A percentile compares a stretch with the other conserved stretches of the same genome.
Evolutionary conservation across 2,797 vertebrate genomes (phyloP).

Genomic region (Aotus griseimembra): DNA sequence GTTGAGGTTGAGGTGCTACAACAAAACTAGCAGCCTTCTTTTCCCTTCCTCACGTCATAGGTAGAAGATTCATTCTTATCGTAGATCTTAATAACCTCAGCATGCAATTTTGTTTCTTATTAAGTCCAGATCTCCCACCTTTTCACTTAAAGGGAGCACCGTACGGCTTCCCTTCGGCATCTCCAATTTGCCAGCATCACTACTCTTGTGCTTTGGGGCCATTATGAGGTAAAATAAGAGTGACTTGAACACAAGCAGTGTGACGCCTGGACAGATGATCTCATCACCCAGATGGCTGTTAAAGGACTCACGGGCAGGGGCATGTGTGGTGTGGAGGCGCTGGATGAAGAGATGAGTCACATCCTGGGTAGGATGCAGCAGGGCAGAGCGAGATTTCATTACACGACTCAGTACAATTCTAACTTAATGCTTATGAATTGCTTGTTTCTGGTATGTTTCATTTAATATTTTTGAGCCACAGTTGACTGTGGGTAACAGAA

Average conservation of each 20-base stretch:
- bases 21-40: background rate
- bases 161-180: background rate
- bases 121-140: background rate
- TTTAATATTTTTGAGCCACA: background rate
- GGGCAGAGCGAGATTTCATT: background rate
- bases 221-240: background rate
- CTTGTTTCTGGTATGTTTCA: background rate
- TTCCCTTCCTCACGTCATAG: background rate
- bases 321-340: background rate
- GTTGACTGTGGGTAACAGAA: background rate
- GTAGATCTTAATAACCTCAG: background rate
- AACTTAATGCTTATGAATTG: background rate
- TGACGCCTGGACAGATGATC: rapidly evolving
- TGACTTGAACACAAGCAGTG: background rate
- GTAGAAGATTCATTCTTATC: background rate
- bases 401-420: rapidly evolving
- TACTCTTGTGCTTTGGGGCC: background rate
- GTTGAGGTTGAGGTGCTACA: background rate
- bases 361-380: background rate
- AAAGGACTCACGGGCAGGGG: background rate
- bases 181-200: background rate
- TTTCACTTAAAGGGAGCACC: background rate
- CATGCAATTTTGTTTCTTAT: background rate
- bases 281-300: background rate
- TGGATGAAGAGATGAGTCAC: background rate